Evolutionary conservation across 1,140 invertebrate species (phyloP).

Genomic region (Copidosoma floridanum): DNA sequence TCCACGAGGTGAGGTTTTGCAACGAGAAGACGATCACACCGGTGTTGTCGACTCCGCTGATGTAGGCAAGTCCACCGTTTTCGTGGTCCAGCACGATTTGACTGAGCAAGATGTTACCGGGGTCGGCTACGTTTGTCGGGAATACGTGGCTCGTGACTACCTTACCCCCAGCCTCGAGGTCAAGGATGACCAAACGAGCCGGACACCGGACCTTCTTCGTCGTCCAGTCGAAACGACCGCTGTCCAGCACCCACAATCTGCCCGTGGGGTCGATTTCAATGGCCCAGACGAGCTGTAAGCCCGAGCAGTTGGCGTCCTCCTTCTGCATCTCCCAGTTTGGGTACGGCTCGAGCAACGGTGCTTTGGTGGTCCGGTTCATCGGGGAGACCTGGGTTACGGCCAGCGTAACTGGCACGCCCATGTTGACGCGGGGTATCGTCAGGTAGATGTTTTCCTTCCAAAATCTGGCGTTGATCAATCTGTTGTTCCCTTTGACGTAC

Average conservation of each 20-base stretch:
- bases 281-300: slow-evolving; percentile 69
- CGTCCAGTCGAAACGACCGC: slow-evolving; percentile 59
- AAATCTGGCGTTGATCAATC: slow-evolving; percentile 64
- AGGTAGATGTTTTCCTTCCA: slow-evolving; percentile 65
- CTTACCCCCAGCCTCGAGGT: slow-evolving; percentile 61
- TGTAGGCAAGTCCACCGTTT: slow-evolving; percentile 67
- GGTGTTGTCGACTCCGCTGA: slow-evolving; percentile 64
- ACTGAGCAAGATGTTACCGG: slow-evolving; percentile 61
- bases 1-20: slow-evolving; percentile 64
- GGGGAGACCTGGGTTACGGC: slow-evolving; percentile 57
- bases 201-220: slow-evolving; percentile 59
- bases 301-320: slow-evolving; percentile 60
- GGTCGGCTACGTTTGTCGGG: slow-evolving; percentile 55
- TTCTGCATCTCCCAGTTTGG: slow-evolving; percentile 68
- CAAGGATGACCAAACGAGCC: slow-evolving; percentile 66
- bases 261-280: slow-evolving; percentile 69
- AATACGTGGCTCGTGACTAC: slow-evolving; percentile 60
- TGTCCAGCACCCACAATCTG: slow-evolving; percentile 71
- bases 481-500: slow-evolving; percentile 63
- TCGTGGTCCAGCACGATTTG: slow-evolving; percentile 70
- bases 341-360: slow-evolving; percentile 63
- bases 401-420: slow-evolving; percentile 67
- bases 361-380: slow-evolving; percentile 54
- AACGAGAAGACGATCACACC: slow-evolving; percentile 69
- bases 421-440: slow-evolving; percentile 64